phyloP scores from a whole-genome alignment of 2,888 invertebrate genomes.

The Gymnoscelis rufifasciata region DNA sequence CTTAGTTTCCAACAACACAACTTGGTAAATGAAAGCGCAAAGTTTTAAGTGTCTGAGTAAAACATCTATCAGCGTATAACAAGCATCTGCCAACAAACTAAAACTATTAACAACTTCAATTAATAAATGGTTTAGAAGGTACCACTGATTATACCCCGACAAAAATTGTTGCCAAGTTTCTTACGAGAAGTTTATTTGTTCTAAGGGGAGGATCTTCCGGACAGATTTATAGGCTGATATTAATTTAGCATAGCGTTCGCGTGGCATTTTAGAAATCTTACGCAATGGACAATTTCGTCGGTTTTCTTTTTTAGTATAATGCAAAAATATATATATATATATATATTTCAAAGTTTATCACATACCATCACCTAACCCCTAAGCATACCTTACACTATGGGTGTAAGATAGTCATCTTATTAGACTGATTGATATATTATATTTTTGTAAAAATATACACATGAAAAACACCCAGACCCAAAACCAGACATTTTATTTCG shows the following conservation, averaged over 20 bases:
- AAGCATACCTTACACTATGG: too few species aligned
- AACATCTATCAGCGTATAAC: not conserved
- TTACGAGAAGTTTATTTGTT: not conserved
- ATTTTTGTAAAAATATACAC: too few species aligned
- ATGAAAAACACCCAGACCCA: too few species aligned
- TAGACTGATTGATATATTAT: too few species aligned
- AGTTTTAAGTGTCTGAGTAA: conserved; percentile 26
- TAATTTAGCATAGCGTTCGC: conserved; percentile 13
- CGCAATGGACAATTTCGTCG: not conserved
- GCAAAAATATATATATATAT: too few species aligned
- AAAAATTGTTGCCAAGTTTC: not conserved
- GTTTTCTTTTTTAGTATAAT: not conserved
- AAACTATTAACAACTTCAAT: not conserved
- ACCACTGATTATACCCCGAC: too few species aligned
- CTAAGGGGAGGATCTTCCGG: not conserved
- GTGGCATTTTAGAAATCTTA: not conserved
- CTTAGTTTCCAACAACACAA: conserved; percentile 9
- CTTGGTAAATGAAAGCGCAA: conserved; percentile 20
- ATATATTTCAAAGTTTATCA: too few species aligned
- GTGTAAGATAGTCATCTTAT: too few species aligned
- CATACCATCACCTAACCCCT: too few species aligned
- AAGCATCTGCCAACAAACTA: not conserved
- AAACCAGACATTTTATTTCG: too few species aligned
- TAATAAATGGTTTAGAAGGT: too few species aligned
- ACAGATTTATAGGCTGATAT: conserved; percentile 16